These are phyloP conservation scores for Bufo gargarizans DNA, from an alignment of 2,113 vertebrate genomes.

Conservation along the genomic window DNA sequence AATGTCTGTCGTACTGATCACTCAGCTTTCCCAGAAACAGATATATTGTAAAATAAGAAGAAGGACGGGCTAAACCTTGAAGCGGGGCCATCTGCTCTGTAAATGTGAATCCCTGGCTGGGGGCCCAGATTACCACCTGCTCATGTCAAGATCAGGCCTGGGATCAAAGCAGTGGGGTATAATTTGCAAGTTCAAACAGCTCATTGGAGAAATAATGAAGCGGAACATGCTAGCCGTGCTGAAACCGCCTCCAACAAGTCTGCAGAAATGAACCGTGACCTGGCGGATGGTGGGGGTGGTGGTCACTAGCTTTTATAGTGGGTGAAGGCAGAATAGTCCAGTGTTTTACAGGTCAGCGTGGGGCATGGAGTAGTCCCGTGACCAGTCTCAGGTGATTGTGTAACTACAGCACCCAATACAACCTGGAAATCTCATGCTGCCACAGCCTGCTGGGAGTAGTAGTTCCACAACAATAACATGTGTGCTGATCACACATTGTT, in stretches of 20 bases:
- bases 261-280: neutral
- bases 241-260: constrained; percentile 21
- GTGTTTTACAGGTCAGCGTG: neutral
- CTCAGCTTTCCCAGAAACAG: too few relatives aligned
- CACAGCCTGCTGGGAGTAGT: neutral
- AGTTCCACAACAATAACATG: neutral
- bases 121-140: too few relatives aligned
- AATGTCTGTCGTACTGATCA: too few relatives aligned
- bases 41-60: too few relatives aligned
- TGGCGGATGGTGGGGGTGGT: neutral
- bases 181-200: constrained; percentile 35
- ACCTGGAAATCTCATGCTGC: too few relatives aligned
- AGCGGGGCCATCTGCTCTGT: too few relatives aligned
- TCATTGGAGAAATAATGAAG: constrained; percentile 35
- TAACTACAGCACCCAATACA: too few relatives aligned
- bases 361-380: neutral
- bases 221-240: constrained; percentile 10
- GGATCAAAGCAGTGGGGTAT: neutral
- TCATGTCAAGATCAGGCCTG: neutral
- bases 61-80: too few relatives aligned
- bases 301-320: neutral
- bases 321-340: neutral
- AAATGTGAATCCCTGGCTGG: too few relatives aligned
- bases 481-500: neutral
- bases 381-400: too few relatives aligned